These are phyloP conservation scores for Paedocypris micromegethes DNA, from an alignment of 2,797 vertebrate species.

Conservation along the genomic window DNA sequence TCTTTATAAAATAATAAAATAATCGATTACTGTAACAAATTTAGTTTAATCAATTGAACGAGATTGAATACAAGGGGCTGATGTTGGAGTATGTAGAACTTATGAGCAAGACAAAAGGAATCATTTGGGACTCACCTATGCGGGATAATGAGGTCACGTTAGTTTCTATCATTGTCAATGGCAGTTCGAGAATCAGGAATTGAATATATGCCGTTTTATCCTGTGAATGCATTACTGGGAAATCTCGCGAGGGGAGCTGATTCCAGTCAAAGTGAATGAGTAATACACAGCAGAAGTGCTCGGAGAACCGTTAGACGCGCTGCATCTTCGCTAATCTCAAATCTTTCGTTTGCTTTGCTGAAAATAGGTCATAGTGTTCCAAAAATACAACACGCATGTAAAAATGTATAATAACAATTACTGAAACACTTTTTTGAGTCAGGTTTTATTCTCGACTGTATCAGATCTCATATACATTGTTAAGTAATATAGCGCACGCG, in stretches of 20 bases:
- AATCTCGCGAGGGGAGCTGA: slow-evolving; percentile 34
- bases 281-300: slow-evolving; percentile 35
- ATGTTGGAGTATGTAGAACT: slow-evolving; percentile 2
- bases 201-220: slow-evolving; percentile 44
- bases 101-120: slow-evolving; percentile 28
- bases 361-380: slow-evolving; percentile 41
- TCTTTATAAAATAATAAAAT: slow-evolving; percentile 2
- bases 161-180: slow-evolving; percentile 35
- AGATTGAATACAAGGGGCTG: slow-evolving; percentile 23
- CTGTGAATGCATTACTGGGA: slow-evolving; percentile 32
- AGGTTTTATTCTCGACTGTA: slow-evolving; percentile 47
- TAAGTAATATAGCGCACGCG: no score
- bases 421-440: slow-evolving; percentile 24
- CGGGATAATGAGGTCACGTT: slow-evolving; percentile 24
- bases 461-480: slow-evolving; percentile 39
- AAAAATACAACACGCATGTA: slow-evolving; percentile 41
- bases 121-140: slow-evolving; percentile 27
- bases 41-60: slow-evolving; percentile 11
- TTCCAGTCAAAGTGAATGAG: slow-evolving; percentile 41
- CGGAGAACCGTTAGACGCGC: slow-evolving; percentile 18
- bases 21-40: neutral
- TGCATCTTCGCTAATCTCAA: slow-evolving; percentile 19
- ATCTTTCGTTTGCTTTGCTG: slow-evolving; percentile 31
- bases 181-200: slow-evolving; percentile 28
- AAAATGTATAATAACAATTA: neutral